Conservation (phyloP, 2,888 invertebrate genomes). For the Pilophorus perplexus region DNA sequence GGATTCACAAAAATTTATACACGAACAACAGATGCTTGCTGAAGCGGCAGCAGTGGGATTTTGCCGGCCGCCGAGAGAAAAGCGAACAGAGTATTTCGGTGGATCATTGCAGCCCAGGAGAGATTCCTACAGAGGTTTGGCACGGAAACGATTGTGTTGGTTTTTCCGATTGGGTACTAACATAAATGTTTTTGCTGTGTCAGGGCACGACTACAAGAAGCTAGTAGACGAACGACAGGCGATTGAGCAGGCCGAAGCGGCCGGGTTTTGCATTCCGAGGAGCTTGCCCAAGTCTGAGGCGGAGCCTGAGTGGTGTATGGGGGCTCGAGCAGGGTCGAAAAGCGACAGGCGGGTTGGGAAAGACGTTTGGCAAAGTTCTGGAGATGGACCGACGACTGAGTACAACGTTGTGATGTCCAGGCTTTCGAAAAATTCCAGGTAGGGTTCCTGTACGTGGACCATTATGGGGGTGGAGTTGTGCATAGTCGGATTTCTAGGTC, state of each 20-base stretch:
- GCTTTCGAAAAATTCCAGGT: neutral
- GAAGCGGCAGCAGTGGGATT: conserved; percentile 17
- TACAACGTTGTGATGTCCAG: too few relatives aligned
- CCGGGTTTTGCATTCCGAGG: conserved; percentile 12
- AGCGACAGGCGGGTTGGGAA: neutral
- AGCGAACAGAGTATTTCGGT: neutral
- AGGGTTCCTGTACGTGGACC: too few relatives aligned
- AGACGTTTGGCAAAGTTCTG: neutral
- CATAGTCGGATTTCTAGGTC: too few relatives aligned
- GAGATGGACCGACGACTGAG: too few relatives aligned
- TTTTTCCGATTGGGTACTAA: too few relatives aligned
- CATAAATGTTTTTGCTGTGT: neutral
- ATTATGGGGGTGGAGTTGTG: too few relatives aligned
- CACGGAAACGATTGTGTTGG: too few relatives aligned
- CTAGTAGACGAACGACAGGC: conserved; percentile 16
- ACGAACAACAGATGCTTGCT: conserved; percentile 10
- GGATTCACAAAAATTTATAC: neutral
- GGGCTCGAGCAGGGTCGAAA: neutral
- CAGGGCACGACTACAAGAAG: neutral
- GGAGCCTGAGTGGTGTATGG: neutral
- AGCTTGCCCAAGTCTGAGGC: neutral
- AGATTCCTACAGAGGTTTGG: too few relatives aligned
- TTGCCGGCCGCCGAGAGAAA: conserved; percentile 8
- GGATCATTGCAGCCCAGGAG: too few relatives aligned
- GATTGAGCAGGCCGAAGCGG: neutral